Base-by-base conservation (phyloP, 2,888 invertebrate genomes). In the Leptinotarsa peninsularis region DNA sequence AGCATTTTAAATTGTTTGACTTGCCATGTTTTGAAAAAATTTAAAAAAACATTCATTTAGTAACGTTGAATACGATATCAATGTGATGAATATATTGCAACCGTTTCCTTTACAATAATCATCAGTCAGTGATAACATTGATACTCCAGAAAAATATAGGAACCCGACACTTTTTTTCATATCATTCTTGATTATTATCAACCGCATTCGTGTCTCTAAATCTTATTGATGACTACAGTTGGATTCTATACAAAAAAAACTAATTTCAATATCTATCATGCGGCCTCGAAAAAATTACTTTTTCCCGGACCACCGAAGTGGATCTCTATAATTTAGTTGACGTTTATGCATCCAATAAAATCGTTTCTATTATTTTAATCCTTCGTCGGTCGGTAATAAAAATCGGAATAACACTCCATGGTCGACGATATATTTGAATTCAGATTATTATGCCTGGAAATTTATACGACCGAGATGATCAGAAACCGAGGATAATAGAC, bases 271-370 rank as follows among this genome's bases (percentile, higher is more conserved):
- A 54, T 52, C 17, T 10, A 63, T 15, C 17, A 63, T 63, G 15
- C n/a, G 4, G 33, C 33, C 5, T 27, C 63, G n/a, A 27, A 63
- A 63, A 33, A n/a, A 63, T 63, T 43, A 63, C 10, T 33, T 69
- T 70, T 70, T 54, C 70, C 49, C 27, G 66, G 73, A 74, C 73
- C 73, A 74, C 73, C 73, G 49, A 69, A 54, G 66, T 23, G 7
- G 70, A 60, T 74, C 43, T 66, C 73, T 52, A 4, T 27, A 70
- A 74, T 74, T 74, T 69, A 74, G 66, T 49, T 70, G 73, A 69
- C 73, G 70, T 50, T 74, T 74, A 74, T 74, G 67, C 23, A 13
- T 49, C 54, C 49, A 74, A 74, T 74, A 70, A 74, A 74, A 66
- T 66, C 50, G 49, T 50, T 66, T 70, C 49, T 67, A 72, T 72